A percentile compares a stretch with the other conserved stretches of the same genome.
Evolutionary conservation across 1,140 invertebrate species (phyloP).

Genomic region (Stegodyphus mimosarum): DNA sequence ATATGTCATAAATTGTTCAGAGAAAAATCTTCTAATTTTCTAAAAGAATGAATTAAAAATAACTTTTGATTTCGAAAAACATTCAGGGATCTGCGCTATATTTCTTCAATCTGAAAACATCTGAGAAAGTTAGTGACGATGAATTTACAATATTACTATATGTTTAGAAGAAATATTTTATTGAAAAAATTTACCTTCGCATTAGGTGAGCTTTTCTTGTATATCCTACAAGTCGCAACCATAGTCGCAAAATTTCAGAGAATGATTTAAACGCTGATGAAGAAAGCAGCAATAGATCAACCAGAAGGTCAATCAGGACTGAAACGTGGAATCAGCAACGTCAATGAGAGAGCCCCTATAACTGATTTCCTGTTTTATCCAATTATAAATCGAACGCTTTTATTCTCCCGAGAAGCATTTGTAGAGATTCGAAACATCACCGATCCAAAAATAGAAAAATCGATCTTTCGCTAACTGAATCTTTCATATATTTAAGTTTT

Average conservation of each 20-base stretch:
- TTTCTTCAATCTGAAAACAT: background rate
- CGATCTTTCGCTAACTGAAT: background rate
- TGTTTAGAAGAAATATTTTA: background rate
- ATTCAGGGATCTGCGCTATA: background rate
- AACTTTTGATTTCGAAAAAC: background rate
- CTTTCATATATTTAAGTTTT: too few species aligned
- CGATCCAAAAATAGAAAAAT: background rate
- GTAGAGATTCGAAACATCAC: background rate
- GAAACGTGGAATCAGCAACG: background rate
- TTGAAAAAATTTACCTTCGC: constrained; percentile 50
- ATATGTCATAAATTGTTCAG: too few species aligned
- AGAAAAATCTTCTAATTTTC: background rate
- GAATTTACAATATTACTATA: background rate
- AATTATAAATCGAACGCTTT: background rate
- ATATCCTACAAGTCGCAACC: constrained; percentile 52
- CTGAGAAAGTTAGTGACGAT: background rate
- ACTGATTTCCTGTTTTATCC: background rate
- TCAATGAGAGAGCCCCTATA: background rate
- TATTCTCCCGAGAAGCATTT: background rate
- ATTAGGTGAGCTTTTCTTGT: constrained; percentile 57
- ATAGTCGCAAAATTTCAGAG: background rate
- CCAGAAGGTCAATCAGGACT: background rate
- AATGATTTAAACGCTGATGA: background rate
- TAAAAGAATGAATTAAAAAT: background rate
- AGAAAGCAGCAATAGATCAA: background rate